Percentiles rank a stretch among this genome's conserved stretches.
Evolutionary conservation across 1,140 invertebrate genomes (phyloP).

Genomic region (Eciton burchellii): DNA sequence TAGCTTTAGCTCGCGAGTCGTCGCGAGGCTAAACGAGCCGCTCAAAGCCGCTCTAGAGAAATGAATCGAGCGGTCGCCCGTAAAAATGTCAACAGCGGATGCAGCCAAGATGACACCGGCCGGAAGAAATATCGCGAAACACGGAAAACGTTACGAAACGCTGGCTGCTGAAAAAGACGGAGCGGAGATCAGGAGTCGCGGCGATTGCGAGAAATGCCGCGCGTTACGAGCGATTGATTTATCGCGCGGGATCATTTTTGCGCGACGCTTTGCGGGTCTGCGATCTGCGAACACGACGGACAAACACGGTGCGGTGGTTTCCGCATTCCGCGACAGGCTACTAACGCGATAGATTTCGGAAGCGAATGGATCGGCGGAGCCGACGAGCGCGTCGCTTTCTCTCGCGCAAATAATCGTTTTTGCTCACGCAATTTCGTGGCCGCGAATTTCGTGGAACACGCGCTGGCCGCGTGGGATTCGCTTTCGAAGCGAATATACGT

Average conservation of each 20-base stretch:
- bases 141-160: not conserved
- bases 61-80: constrained; percentile 73
- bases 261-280: not conserved
- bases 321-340: not conserved
- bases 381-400: constrained; percentile 25
- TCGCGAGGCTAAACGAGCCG: constrained; percentile 28
- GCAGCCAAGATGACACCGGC: constrained; percentile 30
- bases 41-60: constrained; percentile 63
- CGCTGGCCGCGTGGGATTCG: constrained; percentile 36
- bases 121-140: not conserved
- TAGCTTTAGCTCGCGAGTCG: constrained; percentile 13
- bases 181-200: not conserved
- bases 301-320: no score
- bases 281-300: no score
- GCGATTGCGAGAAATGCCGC: not conserved
- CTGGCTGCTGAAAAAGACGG: not conserved
- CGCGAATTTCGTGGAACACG: not conserved
- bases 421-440: constrained; percentile 34
- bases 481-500: constrained; percentile 47
- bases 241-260: not conserved
- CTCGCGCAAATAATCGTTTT: constrained; percentile 36
- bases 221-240: not conserved
- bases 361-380: not conserved
- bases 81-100: constrained; percentile 72
- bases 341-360: constrained; percentile 20